Evolutionary conservation across 2,888 invertebrate genomes (phyloP).

Genomic region (Drosophila mimica): DNA sequence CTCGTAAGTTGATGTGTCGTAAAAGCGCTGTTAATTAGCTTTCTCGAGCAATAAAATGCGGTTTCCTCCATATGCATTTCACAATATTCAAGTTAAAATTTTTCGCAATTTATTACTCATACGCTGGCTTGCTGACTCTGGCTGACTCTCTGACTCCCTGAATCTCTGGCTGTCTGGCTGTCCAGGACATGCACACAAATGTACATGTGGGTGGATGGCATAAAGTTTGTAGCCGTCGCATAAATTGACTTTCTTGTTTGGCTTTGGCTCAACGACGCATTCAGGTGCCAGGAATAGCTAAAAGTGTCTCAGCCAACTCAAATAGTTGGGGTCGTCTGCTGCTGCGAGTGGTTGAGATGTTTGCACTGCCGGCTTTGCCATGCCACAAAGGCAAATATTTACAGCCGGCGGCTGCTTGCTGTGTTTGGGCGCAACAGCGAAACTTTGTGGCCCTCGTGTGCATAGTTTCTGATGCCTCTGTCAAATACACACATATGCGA

Average conservation of each 20-base stretch:
- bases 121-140: slow-evolving; percentile 6
- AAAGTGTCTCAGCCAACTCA: slow-evolving; percentile 35
- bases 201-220: neutral
- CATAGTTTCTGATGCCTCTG: slow-evolving; percentile 55
- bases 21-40: slow-evolving; percentile 60
- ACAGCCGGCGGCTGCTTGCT: slow-evolving; percentile 20
- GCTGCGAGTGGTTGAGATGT: slow-evolving; percentile 60
- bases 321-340: slow-evolving; percentile 6
- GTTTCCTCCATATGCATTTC: slow-evolving; percentile 41
- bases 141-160: neutral
- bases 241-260: slow-evolving; percentile 55
- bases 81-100: slow-evolving; percentile 44
- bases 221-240: slow-evolving; percentile 29
- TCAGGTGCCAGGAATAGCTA: slow-evolving; percentile 44
- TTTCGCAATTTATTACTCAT: slow-evolving; percentile 36
- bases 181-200: neutral
- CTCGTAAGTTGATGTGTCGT: slow-evolving; percentile 42
- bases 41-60: slow-evolving; percentile 48
- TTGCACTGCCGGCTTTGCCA: slow-evolving; percentile 47
- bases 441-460: slow-evolving; percentile 59
- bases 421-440: slow-evolving; percentile 21
- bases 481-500: slow-evolving; percentile 45
- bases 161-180: neutral
- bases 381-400: slow-evolving; percentile 76
- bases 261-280: slow-evolving; percentile 30